Conservation (phyloP, 2,888 invertebrate species). For the Phorcus lineatus region DNA sequence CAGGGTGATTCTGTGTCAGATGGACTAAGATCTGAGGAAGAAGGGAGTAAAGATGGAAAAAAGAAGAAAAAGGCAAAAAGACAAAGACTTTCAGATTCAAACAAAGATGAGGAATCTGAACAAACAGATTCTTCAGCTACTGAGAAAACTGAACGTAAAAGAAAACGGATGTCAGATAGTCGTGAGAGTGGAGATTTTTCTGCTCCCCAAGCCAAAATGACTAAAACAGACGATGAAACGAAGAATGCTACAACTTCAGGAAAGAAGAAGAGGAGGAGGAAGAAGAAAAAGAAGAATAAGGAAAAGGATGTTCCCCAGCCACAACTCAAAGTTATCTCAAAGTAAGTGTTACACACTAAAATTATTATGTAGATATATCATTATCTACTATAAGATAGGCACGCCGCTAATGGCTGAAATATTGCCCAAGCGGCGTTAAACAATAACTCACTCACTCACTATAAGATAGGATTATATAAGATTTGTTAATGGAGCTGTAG, state of each 20-base stretch:
- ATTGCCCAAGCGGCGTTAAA: no score
- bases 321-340: constrained; percentile 63
- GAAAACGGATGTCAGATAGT: constrained; percentile 3
- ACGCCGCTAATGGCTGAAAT: no score
- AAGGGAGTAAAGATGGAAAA: constrained; percentile 24
- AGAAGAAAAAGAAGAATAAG: constrained; percentile 40
- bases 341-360: constrained; percentile 48
- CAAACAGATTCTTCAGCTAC: neutral
- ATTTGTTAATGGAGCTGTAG: no score
- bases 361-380: no score
- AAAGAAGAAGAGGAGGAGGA: constrained; percentile 30
- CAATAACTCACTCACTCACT: no score
- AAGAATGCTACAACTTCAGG: neutral
- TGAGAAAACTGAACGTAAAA: constrained; percentile 4
- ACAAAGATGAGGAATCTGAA: constrained; percentile 25
- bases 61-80: constrained; percentile 34
- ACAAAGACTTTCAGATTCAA: constrained; percentile 19
- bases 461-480: no score
- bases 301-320: constrained; percentile 51
- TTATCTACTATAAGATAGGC: neutral
- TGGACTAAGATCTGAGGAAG: constrained; percentile 28
- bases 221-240: neutral
- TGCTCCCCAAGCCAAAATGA: neutral
- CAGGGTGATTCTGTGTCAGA: neutral
- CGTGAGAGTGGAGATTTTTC: constrained; percentile 8